phyloP scores from a whole-genome alignment of 2,113 vertebrate species.

The Lamprologus tigripictilis region DNA sequence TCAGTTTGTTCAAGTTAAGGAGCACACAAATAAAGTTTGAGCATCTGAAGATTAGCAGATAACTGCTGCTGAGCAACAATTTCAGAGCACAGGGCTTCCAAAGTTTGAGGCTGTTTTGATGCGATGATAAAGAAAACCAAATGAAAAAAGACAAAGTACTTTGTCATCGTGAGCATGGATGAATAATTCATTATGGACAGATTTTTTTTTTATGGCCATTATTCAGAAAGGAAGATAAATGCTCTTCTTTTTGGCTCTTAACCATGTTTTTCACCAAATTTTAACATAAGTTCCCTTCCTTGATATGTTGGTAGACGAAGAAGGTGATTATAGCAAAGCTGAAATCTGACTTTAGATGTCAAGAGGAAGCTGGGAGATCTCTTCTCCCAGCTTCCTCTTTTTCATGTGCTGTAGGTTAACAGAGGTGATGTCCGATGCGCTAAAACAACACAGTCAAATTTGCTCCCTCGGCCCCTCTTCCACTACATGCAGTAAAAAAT shows the following conservation, averaged over 20 bases:
- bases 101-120: conserved; percentile 3
- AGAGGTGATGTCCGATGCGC: neutral
- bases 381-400: neutral
- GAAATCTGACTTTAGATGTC: neutral
- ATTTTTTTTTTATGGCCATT: neutral
- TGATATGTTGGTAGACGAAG: neutral
- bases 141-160: neutral
- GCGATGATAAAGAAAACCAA: conserved; percentile 5
- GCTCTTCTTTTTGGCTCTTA: neutral
- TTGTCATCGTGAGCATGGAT: neutral
- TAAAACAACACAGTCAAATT: neutral
- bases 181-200: conserved; percentile 36
- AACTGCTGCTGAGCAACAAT: neutral
- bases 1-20: conserved; percentile 1
- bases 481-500: conserved; percentile 31
- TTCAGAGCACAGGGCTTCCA: neutral
- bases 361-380: neutral
- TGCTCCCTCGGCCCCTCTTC: neutral
- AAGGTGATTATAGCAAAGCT: neutral
- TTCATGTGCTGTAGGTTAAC: neutral
- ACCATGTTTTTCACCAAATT: neutral
- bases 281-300: neutral
- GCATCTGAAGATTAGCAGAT: conserved; percentile 12
- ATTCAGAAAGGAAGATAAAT: neutral
- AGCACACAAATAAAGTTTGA: neutral